Conservation (phyloP, 2,888 invertebrate species). For the Bruchidius siliquastri region DNA sequence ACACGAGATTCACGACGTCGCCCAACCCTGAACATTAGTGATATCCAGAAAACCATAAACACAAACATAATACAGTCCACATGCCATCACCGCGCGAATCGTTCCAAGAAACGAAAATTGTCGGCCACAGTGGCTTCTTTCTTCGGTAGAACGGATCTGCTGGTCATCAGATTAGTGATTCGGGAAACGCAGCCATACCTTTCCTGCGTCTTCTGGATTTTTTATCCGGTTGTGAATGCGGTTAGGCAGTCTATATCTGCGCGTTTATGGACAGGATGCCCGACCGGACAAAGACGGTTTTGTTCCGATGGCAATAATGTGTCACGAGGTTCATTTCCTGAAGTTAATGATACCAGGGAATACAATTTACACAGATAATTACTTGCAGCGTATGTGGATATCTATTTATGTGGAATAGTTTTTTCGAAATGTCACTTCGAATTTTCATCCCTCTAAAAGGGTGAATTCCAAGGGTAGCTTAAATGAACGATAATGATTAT, state of each 20-base stretch:
- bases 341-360: neutral
- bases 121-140: neutral
- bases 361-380: neutral
- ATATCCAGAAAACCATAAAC: neutral
- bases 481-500: no score
- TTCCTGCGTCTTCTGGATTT: neutral
- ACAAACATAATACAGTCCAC: neutral
- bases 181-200: neutral
- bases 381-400: neutral
- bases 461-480: no score
- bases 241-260: neutral
- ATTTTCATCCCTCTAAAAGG: no score
- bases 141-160: neutral
- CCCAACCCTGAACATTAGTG: no score
- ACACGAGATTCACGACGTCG: no score
- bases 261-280: neutral
- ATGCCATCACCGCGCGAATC: neutral
- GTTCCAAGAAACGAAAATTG: neutral
- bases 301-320: neutral
- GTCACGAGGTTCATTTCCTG: neutral
- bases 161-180: neutral
- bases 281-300: neutral
- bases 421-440: no score
- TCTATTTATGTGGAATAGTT: neutral
- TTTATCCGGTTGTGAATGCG: neutral